These are phyloP conservation scores for Varanus komodoensis DNA, from an alignment of 2,113 vertebrate species.

Conservation along the genomic window DNA sequence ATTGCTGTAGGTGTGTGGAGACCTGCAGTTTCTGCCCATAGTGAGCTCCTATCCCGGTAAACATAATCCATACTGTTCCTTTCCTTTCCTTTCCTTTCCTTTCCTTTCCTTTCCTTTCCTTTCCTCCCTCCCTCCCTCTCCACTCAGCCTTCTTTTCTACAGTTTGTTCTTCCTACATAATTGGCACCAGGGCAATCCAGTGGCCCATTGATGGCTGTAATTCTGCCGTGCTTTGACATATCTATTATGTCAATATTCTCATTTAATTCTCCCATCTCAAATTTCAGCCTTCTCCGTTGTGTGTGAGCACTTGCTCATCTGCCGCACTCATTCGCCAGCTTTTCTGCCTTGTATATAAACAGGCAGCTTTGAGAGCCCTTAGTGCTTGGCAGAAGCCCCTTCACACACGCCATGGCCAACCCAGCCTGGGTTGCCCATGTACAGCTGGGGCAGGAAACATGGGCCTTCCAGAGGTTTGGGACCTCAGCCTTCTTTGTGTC, in stretches of 20 bases:
- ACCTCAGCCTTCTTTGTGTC: no score
- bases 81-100: neutral
- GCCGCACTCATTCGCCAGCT: neutral
- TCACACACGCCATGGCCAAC: neutral
- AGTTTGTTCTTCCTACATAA: conserved; percentile 16
- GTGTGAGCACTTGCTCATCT: neutral
- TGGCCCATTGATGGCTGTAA: conserved; percentile 4
- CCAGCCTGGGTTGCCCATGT: no score
- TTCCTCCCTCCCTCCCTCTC: neutral
- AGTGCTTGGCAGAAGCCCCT: neutral
- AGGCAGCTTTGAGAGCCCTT: neutral
- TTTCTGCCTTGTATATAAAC: neutral
- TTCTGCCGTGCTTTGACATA: conserved; percentile 13
- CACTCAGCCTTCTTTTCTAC: no score
- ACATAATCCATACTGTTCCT: no score
- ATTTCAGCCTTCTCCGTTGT: neutral
- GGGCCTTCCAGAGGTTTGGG: no score
- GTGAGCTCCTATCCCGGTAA: neutral
- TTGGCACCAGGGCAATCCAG: neutral
- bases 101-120: neutral
- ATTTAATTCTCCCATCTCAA: neutral
- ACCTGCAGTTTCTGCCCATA: neutral
- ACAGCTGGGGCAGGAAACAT: no score
- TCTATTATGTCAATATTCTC: conserved; percentile 24
- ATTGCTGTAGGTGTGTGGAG: no score